These are phyloP conservation scores for Malurus alboscapulatus DNA, from an alignment of 2,113 vertebrate species.

Conservation along the genomic window DNA sequence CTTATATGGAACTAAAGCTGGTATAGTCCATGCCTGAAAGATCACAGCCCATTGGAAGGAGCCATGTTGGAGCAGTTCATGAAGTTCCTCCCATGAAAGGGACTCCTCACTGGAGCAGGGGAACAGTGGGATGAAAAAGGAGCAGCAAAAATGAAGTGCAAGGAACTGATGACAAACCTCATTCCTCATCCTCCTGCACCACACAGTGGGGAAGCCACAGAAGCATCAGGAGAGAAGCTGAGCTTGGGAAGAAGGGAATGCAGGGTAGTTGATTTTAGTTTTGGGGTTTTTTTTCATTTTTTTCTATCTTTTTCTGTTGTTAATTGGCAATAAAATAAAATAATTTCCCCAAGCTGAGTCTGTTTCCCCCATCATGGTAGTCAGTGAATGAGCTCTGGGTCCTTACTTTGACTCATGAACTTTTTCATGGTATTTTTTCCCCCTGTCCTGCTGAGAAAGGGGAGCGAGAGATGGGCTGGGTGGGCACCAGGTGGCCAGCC, in stretches of 20 bases:
- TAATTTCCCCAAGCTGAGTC: background rate
- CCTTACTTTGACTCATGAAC: background rate
- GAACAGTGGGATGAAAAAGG: background rate
- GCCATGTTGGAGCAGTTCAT: background rate
- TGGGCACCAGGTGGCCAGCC: background rate
- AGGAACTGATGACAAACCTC: background rate
- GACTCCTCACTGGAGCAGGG: background rate
- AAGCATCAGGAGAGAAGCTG: background rate
- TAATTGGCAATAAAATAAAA: background rate
- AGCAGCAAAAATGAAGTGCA: background rate
- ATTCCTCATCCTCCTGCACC: background rate
- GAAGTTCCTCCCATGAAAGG: background rate
- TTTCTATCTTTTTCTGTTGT: background rate
- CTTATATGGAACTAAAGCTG: rapidly evolving
- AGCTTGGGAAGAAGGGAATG: background rate
- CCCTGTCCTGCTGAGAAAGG: background rate
- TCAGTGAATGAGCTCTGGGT: background rate
- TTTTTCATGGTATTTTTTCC: background rate
- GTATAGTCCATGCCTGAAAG: background rate
- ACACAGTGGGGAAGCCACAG: background rate
- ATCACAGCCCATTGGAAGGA: background rate
- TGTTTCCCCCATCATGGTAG: background rate
- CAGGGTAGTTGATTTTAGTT: background rate
- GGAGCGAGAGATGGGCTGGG: background rate
- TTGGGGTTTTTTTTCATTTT: background rate